Evolutionary conservation across 2,113 vertebrate species (phyloP).

Genomic region (Erythrocercus mccallii): DNA sequence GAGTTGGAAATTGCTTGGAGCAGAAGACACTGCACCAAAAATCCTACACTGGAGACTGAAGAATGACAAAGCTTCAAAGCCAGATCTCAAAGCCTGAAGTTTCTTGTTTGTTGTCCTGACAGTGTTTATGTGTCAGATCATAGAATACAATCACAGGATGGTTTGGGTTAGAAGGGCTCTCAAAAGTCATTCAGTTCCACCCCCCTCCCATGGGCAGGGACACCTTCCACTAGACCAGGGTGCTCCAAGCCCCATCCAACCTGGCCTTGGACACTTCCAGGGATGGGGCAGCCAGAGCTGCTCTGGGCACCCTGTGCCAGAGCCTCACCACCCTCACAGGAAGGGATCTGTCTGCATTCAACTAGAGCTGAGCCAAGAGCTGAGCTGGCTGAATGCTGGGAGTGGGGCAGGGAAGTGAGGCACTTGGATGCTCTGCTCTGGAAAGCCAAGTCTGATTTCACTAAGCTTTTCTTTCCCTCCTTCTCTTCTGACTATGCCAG

Average conservation of each 20-base stretch:
- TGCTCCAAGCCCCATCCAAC: background rate
- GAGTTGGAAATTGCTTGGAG: background rate
- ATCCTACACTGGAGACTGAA: background rate
- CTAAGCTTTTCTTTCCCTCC: background rate
- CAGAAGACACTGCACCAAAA: background rate
- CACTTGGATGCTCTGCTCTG: background rate
- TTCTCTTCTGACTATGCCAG: background rate
- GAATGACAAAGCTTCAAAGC: background rate
- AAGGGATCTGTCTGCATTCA: background rate
- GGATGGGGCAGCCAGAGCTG: background rate
- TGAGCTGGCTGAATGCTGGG: background rate
- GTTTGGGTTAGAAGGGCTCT: background rate
- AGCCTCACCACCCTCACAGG: background rate
- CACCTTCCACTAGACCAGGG: background rate
- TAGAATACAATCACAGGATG: background rate
- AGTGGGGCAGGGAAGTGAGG: background rate
- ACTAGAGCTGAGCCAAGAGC: background rate
- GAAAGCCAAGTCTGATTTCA: background rate
- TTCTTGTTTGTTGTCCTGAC: background rate
- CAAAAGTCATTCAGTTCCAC: background rate
- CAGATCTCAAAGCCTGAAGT: background rate
- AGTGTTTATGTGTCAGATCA: fast-evolving
- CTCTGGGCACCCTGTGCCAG: background rate
- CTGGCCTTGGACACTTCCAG: background rate
- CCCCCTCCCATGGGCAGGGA: background rate